Evolutionary conservation across 2,888 invertebrate species (phyloP), one percentile per base, ranked within the genome.

Genomic region (Slavum lentiscoides): DNA sequence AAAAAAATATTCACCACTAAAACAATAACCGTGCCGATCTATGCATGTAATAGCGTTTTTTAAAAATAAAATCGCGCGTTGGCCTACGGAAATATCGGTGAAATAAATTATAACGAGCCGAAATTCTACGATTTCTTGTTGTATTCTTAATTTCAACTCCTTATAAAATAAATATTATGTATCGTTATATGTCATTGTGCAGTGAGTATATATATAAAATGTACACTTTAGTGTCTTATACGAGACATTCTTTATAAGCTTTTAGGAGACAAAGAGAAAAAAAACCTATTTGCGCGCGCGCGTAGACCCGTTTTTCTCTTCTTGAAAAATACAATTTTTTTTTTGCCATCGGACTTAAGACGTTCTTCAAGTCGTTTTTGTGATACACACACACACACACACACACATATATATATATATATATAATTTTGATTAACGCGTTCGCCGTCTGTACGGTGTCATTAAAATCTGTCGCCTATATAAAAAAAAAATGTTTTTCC

Each of bases 401-500:
- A n/a, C n/a, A n/a, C 4, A 4, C 4, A 4, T 30, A 30, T 30
- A 30, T 30, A 30, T 30, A 30, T 30, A 30, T 30, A 30, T 30
- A 30, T 66, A 72, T 80, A 23, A 59, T 43, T 80, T 72, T 70
- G 72, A 80, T 80, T 72, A 80, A 66, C 62, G 80, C 62, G 80
- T 72, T 39, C 64, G 13, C 58, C 17, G 69, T 77, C 55, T 58
- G 72, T 70, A 43, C 64, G 23, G 30, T 53, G 64, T 43, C 80
- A 43, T 80, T 80, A 72, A 72, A 70, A 80, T 72, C 72, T 72
- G 58, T 43, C 30, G 19, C 39, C 5, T 39, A 43, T 62, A 53
- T 74, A 30, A 30, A 4, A 30, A 30, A 30, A 30, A 30, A 30
- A 30, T 64, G 8, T 68, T 67, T 75, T 76, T 55, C 62, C 55